Conservation (phyloP, 2,113 vertebrate genomes). For the Zingel zingel region DNA sequence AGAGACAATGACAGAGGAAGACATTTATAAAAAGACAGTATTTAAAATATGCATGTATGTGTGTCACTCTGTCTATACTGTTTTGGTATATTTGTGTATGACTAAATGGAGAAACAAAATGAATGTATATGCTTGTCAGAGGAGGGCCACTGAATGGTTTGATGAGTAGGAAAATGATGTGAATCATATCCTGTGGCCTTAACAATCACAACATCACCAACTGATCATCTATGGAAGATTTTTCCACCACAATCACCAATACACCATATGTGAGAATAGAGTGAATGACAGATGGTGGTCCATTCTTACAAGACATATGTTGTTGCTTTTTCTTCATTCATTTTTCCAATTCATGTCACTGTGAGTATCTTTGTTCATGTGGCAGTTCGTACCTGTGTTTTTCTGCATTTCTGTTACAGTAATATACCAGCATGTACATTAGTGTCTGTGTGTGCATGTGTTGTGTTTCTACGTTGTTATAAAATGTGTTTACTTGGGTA, state of each 20-base stretch:
- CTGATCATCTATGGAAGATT: neutral
- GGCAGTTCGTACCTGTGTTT: neutral
- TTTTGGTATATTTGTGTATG: neutral
- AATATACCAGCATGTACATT: neutral
- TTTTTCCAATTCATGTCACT: neutral
- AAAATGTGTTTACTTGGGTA: neutral
- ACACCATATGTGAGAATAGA: neutral
- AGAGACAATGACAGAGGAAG: neutral
- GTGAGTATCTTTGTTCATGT: neutral
- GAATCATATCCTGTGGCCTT: neutral
- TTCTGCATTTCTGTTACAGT: neutral
- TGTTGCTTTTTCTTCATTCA: neutral
- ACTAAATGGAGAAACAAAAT: neutral
- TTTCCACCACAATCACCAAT: neutral
- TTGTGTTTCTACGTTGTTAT: neutral
- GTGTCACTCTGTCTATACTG: neutral
- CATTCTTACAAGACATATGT: neutral
- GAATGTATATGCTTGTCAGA: neutral
- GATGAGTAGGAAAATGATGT: neutral
- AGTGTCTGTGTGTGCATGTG: neutral
- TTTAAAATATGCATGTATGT: neutral
- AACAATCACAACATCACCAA: neutral
- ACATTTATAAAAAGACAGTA: neutral
- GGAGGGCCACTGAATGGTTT: neutral
- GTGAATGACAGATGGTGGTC: neutral